Base-by-base conservation (phyloP, 1,140 invertebrate genomes). In the Dufourea novaeangliae region DNA sequence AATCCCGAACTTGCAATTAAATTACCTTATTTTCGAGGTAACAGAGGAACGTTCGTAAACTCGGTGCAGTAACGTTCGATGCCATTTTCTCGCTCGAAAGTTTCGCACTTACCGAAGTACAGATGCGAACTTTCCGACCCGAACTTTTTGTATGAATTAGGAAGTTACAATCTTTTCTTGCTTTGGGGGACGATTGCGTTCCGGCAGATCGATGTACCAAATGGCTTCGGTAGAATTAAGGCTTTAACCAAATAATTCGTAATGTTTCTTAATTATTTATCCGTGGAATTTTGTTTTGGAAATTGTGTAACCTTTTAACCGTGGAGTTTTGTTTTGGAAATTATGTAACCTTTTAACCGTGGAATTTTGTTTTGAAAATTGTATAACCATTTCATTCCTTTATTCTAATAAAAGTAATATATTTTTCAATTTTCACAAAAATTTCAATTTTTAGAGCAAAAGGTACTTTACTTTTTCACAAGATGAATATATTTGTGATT, bases 81-180 rank as follows among this genome's bases (percentile, higher is more conserved):
- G 63, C 52, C 50, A 66, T 82, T 82, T 57, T 54, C 59, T 50
- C 62, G 34, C 44, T 32, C 32, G 17, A 34, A 76, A 80, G 78
- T 80, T 76, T 82, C 50, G 78, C 64, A 69, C 32, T 80, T 64
- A 69, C 41, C 63, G 34, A 63, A 64, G 34, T 56, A 41, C 64
- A 25, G 46, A 61, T 32, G 56, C 41, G 22, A 80, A 67, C 78
- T 82, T 50, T 52, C 34, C 2, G 46, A 20, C 44, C 2, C 14
- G 50, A 80, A 80, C 64, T 82, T 76, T 76, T 80, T 69, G 39
- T 59, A 27, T 34, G 71, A 80, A 76, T 79, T 75, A 75, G 78
- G 17, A 41, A 70, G 46, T 69, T 80, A 37, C 27, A 41, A 57
- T 56, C 72, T 69, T 59, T 41, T 57, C 54, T 25, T 62, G 17